Conservation (phyloP, 1,140 invertebrate genomes). For the Drosophila navojoa region DNA sequence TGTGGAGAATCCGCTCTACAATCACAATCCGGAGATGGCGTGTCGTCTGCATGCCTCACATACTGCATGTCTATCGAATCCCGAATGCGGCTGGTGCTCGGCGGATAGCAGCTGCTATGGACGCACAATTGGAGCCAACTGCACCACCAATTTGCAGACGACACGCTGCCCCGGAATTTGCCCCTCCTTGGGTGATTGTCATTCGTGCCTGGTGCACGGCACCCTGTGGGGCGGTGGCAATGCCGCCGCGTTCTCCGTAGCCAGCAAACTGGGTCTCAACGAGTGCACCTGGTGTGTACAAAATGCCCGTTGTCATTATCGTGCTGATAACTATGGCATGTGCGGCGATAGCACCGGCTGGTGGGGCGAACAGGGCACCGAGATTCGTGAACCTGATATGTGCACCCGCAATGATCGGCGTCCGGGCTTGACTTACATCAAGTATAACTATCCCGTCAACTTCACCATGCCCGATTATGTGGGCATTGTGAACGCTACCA, state of each 20-base stretch:
- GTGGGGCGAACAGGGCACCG: conserved; percentile 94
- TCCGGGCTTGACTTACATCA: conserved; percentile 94
- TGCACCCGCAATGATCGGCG: conserved; percentile 92
- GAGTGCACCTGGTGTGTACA: conserved; percentile 97
- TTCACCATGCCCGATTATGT: conserved; percentile 93
- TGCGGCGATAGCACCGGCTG: conserved; percentile 93
- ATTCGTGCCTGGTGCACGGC: conserved; percentile 93
- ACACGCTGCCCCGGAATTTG: conserved; percentile 95
- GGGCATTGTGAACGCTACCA: conserved; percentile 92
- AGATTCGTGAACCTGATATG: conserved; percentile 90
- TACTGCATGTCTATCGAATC: conserved; percentile 92
- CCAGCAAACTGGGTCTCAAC: conserved; percentile 89
- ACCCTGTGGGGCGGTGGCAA: conserved; percentile 76
- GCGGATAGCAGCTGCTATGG: conserved; percentile 93
- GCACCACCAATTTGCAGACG: conserved; percentile 94
- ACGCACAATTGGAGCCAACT: conserved; percentile 91
- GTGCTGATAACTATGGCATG: conserved; percentile 92
- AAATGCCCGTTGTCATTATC: conserved; percentile 94
- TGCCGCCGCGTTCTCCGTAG: conserved; percentile 86
- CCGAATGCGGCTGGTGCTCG: conserved; percentile 97
- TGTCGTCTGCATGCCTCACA: conserved; percentile 89
- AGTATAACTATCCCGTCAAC: conserved; percentile 94
- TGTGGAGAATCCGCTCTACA: conserved; percentile 85
- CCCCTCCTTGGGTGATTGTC: conserved; percentile 93
- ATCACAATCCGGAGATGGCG: conserved; percentile 90